Conservation (phyloP, 2,797 vertebrate species). For the Trachops cirrhosus region DNA sequence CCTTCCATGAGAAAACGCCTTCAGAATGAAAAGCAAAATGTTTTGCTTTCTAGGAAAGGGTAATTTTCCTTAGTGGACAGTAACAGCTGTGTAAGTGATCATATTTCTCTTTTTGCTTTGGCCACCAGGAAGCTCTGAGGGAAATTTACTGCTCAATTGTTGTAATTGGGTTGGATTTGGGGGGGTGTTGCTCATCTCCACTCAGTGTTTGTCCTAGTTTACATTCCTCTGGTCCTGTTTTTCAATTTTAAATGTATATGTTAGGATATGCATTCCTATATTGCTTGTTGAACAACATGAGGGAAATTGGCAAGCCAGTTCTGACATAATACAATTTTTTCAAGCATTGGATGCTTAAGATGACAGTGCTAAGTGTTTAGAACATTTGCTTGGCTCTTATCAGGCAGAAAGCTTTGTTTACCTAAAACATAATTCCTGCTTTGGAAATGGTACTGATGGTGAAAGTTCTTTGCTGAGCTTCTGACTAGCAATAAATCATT, state of each 20-base stretch:
- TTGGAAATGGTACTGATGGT: neutral
- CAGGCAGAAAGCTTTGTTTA: neutral
- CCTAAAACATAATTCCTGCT: neutral
- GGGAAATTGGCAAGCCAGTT: neutral
- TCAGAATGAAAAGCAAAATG: neutral
- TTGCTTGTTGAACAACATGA: neutral
- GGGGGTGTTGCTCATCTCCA: neutral
- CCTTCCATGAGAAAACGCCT: neutral
- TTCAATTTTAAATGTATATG: neutral
- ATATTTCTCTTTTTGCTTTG: conserved; percentile 1
- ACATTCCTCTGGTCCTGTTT: neutral
- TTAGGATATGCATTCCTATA: neutral
- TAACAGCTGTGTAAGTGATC: neutral
- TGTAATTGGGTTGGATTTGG: neutral
- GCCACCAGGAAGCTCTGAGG: neutral
- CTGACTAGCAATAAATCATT: neutral
- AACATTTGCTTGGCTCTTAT: neutral
- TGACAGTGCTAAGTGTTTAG: neutral
- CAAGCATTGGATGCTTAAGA: neutral
- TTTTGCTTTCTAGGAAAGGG: neutral
- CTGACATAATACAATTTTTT: neutral
- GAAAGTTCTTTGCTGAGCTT: neutral
- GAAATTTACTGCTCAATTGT: neutral
- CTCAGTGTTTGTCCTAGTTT: neutral
- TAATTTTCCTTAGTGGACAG: neutral